Percentiles rank a stretch among this genome's conserved stretches.
phyloP scores from a whole-genome alignment of 1,140 invertebrate genomes.

The Lucilia sericata region DNA sequence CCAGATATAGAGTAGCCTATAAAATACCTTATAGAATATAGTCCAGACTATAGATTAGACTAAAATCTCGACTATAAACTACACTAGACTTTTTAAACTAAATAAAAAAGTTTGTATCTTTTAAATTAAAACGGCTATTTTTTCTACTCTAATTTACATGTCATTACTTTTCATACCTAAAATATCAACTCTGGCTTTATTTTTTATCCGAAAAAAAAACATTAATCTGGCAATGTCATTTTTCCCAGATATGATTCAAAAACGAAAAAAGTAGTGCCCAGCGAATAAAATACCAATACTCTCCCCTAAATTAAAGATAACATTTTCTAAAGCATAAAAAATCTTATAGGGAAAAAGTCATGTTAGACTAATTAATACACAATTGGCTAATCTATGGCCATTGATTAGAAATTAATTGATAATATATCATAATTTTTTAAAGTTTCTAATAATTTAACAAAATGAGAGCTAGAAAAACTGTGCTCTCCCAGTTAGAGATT shows the following conservation, averaged over 20 bases:
- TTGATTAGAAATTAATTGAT: not conserved
- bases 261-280: slow-evolving; percentile 1
- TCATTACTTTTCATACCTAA: not conserved
- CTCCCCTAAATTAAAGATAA: slow-evolving; percentile 10
- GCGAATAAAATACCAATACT: not conserved
- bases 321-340: not conserved
- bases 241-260: not conserved
- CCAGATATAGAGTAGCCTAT: too few species aligned
- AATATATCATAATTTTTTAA: not conserved
- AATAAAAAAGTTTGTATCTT: too few species aligned
- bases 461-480: not conserved
- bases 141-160: too few species aligned
- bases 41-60: too few species aligned
- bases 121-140: too few species aligned
- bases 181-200: not conserved
- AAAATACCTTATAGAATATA: too few species aligned
- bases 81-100: too few species aligned
- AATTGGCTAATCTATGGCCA: not conserved
- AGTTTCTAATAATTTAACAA: not conserved
- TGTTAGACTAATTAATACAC: slow-evolving; percentile 1
- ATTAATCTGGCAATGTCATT: not conserved
- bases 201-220: not conserved
- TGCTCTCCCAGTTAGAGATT: not conserved
- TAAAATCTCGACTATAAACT: too few species aligned
- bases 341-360: not conserved